phyloP scores from a whole-genome alignment of 2,797 vertebrate genomes.

The Myripristis murdjan region DNA sequence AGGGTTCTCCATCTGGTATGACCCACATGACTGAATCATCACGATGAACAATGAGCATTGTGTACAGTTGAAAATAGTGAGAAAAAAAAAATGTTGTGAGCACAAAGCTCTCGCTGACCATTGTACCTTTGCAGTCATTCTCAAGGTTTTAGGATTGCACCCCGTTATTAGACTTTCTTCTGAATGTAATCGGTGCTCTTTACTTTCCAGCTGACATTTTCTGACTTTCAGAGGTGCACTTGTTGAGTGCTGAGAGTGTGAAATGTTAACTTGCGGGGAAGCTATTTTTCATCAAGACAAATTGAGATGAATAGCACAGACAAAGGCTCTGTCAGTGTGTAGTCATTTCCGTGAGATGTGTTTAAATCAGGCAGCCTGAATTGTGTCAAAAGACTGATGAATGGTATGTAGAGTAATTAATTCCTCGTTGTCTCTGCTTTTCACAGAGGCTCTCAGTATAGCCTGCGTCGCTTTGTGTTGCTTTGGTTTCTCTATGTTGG shows the following conservation, averaged over 20 bases:
- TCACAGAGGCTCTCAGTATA: slow-evolving; percentile 52
- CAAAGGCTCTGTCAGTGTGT: slow-evolving; percentile 25
- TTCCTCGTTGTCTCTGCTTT: slow-evolving; percentile 53
- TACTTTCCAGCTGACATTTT: not conserved
- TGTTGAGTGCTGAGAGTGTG: slow-evolving; percentile 11
- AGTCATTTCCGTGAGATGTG: slow-evolving; percentile 50
- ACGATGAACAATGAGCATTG: slow-evolving; percentile 21
- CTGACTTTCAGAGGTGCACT: slow-evolving; percentile 20
- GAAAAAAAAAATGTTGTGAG: slow-evolving; percentile 10
- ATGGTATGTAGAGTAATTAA: slow-evolving; percentile 66
- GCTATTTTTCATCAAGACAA: slow-evolving; percentile 16
- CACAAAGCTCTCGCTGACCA: slow-evolving; percentile 1
- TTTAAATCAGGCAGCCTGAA: slow-evolving; percentile 52
- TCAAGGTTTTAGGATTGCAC: slow-evolving; percentile 15
- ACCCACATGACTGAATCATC: slow-evolving; percentile 29
- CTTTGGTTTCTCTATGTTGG: slow-evolving; percentile 41
- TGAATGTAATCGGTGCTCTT: slow-evolving; percentile 14
- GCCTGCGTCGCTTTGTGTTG: slow-evolving; percentile 58
- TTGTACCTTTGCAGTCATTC: slow-evolving; percentile 5
- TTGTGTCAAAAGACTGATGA: slow-evolving; percentile 62
- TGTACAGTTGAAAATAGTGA: slow-evolving; percentile 23
- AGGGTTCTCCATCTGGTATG: slow-evolving; percentile 34
- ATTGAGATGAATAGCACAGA: slow-evolving; percentile 33
- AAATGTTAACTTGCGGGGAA: slow-evolving; percentile 19
- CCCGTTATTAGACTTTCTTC: not conserved